Percentiles rank a stretch among this genome's conserved stretches.
Conservation (phyloP, 1,140 invertebrate species). For the Fopius arisanus region DNA sequence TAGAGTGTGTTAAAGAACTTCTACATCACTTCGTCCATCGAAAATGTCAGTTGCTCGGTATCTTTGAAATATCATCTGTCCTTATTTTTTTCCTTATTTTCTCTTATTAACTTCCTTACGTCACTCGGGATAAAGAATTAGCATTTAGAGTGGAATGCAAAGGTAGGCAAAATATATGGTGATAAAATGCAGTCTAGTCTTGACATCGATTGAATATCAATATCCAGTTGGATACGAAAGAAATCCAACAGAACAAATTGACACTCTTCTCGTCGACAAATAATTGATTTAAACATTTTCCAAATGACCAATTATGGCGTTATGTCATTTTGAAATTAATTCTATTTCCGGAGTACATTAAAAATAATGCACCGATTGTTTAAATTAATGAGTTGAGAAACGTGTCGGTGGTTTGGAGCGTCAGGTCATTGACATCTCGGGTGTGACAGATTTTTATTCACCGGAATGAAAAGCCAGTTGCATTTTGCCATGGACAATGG, state of each 20-base stretch:
- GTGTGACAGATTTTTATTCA: conserved; percentile 36
- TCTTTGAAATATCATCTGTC: neutral
- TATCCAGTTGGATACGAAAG: neutral
- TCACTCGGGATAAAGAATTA: conserved; percentile 39
- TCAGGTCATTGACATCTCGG: conserved; percentile 31
- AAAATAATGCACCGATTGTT: neutral
- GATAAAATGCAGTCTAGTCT: neutral
- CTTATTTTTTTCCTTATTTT: neutral
- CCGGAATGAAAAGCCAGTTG: neutral
- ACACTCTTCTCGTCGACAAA: too few species aligned
- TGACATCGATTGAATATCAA: conserved; percentile 7
- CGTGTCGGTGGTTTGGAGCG: conserved; percentile 25
- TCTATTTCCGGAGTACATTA: too few species aligned
- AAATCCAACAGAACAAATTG: neutral
- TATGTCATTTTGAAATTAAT: too few species aligned
- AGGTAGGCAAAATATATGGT: conserved; percentile 15
- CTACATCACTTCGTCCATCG: neutral
- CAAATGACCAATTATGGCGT: too few species aligned
- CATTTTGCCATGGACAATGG: neutral
- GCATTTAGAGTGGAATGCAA: conserved; percentile 51
- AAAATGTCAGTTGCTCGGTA: neutral
- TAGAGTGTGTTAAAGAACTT: too few species aligned
- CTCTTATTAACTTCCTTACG: conserved; percentile 6
- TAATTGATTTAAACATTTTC: too few species aligned
- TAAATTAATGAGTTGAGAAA: neutral